A percentile compares a stretch with the other conserved stretches of the same genome.
These are phyloP conservation scores for Pseudochromis fuscus DNA, from an alignment of 2,797 vertebrate genomes.

Conservation along the genomic window DNA sequence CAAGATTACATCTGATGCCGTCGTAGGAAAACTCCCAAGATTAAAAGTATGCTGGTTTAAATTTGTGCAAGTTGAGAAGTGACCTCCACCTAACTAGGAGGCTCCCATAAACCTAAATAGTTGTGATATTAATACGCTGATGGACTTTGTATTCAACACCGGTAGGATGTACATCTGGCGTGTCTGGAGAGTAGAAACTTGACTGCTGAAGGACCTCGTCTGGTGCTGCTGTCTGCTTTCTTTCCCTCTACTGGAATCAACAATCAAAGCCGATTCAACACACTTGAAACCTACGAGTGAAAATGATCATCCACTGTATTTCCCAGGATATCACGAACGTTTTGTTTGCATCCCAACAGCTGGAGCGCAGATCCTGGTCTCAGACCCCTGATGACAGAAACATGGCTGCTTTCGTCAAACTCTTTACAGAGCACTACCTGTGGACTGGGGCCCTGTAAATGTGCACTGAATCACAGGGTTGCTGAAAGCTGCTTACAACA, in stretches of 20 bases:
- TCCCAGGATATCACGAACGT: slow-evolving; percentile 39
- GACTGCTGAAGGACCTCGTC: background rate
- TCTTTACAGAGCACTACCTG: slow-evolving; percentile 56
- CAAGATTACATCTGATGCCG: background rate
- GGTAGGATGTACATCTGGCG: background rate
- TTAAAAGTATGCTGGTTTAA: background rate
- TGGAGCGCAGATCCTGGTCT: slow-evolving; percentile 49
- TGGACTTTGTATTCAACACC: background rate
- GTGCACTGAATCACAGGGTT: slow-evolving; percentile 71
- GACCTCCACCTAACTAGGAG: background rate
- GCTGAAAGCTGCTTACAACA: slow-evolving; percentile 78
- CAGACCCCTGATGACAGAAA: slow-evolving; percentile 63
- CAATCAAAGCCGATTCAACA: slow-evolving; percentile 11
- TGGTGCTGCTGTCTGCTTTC: too few relatives aligned
- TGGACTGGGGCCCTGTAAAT: slow-evolving; percentile 55
- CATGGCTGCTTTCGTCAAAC: slow-evolving; percentile 34
- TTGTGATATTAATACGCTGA: slow-evolving; percentile 35
- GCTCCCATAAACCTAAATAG: background rate
- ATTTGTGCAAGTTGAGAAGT: background rate
- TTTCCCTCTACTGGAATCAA: slow-evolving; percentile 3
- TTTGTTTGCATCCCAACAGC: slow-evolving; percentile 47
- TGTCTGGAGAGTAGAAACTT: background rate
- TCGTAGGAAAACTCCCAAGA: background rate
- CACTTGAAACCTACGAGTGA: slow-evolving; percentile 20
- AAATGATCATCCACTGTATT: slow-evolving; percentile 27